These are phyloP conservation scores for Grallaria varia DNA, from an alignment of 2,113 vertebrate species.

Conservation along the genomic window DNA sequence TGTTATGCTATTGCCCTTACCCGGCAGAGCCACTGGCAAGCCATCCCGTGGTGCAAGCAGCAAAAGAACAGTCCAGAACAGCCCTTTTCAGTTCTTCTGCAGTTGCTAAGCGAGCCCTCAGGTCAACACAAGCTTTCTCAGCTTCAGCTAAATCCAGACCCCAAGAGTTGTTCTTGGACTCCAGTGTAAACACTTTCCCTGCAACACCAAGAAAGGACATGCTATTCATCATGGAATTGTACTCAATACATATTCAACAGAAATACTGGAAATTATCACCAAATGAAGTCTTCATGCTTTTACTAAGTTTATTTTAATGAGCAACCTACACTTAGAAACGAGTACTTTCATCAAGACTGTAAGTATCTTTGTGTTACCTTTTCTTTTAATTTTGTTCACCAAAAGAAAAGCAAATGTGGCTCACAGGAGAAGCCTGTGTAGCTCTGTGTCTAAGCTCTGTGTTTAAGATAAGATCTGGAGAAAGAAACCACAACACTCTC, in stretches of 20 bases:
- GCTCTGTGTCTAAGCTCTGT: background rate
- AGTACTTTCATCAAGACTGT: background rate
- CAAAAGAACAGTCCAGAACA: constrained; percentile 83
- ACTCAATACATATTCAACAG: background rate
- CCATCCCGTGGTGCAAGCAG: constrained; percentile 86
- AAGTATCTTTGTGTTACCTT: background rate
- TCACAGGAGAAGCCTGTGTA: background rate
- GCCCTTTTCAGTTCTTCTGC: constrained; percentile 82
- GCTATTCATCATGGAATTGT: background rate
- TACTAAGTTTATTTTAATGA: background rate
- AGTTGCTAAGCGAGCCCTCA: constrained; percentile 82
- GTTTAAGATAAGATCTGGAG: background rate
- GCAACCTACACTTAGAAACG: background rate
- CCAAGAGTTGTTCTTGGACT: constrained; percentile 77
- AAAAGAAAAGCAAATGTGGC: background rate
- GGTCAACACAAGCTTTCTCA: constrained; percentile 75
- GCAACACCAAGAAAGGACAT: constrained; percentile 44
- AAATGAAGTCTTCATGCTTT: background rate
- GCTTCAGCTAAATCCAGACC: constrained; percentile 76
- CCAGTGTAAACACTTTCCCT: constrained; percentile 88
- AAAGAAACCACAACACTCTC: background rate
- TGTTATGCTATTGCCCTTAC: constrained; percentile 74
- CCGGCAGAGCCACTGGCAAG: constrained; percentile 81
- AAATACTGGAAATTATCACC: background rate
- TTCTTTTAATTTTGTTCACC: background rate